Evolutionary conservation across 2,888 invertebrate species (phyloP).

Genomic region (Drosophila maculinotata): DNA sequence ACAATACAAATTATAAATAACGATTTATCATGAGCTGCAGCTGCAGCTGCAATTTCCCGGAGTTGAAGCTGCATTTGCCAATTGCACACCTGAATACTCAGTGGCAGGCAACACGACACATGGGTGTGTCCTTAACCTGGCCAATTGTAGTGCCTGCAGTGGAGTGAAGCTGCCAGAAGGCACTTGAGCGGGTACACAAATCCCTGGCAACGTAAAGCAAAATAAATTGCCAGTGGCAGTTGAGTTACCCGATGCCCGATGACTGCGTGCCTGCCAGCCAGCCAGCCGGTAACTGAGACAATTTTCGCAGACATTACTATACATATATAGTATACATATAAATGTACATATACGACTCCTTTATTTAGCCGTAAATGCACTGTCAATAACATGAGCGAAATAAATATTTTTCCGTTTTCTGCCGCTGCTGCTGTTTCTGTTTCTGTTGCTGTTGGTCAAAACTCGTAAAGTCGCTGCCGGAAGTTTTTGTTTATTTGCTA

Average conservation of each 20-base stretch:
- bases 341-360: conserved; percentile 4
- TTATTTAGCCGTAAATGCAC: conserved; percentile 27
- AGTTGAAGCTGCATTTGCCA: conserved; percentile 51
- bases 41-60: conserved; percentile 40
- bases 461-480: conserved; percentile 7
- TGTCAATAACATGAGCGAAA: conserved; percentile 14
- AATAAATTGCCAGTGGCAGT: conserved; percentile 71
- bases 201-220: conserved; percentile 42
- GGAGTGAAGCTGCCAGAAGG: conserved; percentile 18
- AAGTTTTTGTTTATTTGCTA: conserved; percentile 33
- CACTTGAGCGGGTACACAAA: conserved; percentile 36
- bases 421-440: conserved; percentile 2
- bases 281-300: conserved; percentile 52
- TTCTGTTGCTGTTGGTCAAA: conserved; percentile 26
- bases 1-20: conserved; percentile 79
- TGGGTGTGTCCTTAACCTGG: conserved; percentile 23
- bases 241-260: conserved; percentile 11
- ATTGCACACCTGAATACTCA: conserved; percentile 75
- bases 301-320: conserved; percentile 32
- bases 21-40: conserved; percentile 73
- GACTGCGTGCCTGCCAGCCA: conserved; percentile 15
- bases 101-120: conserved; percentile 7
- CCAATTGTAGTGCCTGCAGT: conserved; percentile 40
- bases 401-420: conserved; percentile 19
- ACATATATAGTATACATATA: conserved; percentile 4